phyloP scores from a whole-genome alignment of 2,113 vertebrate genomes.

The Cranoglanis bouderius region DNA sequence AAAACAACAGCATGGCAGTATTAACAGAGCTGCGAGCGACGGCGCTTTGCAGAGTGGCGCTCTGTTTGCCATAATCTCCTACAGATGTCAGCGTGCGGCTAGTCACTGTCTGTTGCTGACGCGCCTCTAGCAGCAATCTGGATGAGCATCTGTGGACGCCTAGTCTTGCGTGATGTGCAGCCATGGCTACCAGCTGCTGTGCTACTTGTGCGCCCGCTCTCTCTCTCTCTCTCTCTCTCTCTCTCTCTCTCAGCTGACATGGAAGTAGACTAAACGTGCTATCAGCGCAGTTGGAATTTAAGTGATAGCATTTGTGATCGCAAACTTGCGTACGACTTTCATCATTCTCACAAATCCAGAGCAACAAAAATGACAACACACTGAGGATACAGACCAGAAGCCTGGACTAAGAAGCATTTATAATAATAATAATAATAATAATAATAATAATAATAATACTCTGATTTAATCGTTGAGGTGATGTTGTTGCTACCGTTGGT shows the following conservation, averaged over 20 bases:
- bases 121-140: slow-evolving; percentile 60
- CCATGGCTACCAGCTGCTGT: slow-evolving; percentile 58
- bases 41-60: slow-evolving; percentile 49
- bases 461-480: not conserved
- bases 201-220: slow-evolving; percentile 40
- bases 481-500: not conserved
- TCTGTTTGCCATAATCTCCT: slow-evolving; percentile 58
- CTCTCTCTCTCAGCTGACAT: slow-evolving; percentile 34
- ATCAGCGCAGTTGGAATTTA: slow-evolving; percentile 39
- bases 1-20: slow-evolving; percentile 59
- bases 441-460: not conserved
- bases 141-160: slow-evolving; percentile 59
- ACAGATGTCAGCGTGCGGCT: slow-evolving; percentile 57
- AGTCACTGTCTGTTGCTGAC: slow-evolving; percentile 54
- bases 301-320: slow-evolving; percentile 15
- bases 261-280: slow-evolving; percentile 29
- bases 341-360: slow-evolving; percentile 8
- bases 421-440: not conserved
- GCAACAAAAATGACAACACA: not conserved
- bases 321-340: slow-evolving; percentile 22
- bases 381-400: not conserved
- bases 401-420: not conserved
- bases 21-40: slow-evolving; percentile 53
- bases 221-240: slow-evolving; percentile 24
- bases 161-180: slow-evolving; percentile 60